These are phyloP conservation scores for Ceriagrion tenellum DNA, from an alignment of 2,888 invertebrate species.

Conservation along the genomic window DNA sequence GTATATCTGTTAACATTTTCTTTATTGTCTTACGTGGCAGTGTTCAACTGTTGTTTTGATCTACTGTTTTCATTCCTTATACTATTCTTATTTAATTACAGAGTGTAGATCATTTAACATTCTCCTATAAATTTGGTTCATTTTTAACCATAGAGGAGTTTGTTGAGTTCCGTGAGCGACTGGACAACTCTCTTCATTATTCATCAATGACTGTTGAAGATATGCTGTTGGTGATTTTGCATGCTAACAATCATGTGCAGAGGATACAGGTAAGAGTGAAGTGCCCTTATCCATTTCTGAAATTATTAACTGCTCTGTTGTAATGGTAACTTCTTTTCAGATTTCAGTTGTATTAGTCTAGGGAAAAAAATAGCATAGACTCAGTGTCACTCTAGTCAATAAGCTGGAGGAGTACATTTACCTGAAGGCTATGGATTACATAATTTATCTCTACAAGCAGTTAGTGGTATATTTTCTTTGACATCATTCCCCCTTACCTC, in stretches of 20 bases:
- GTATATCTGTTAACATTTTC: slow-evolving; percentile 74
- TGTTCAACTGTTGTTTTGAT: background rate
- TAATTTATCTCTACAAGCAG: no score
- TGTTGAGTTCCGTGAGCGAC: slow-evolving; percentile 88
- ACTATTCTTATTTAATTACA: slow-evolving; percentile 76
- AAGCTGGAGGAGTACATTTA: no score
- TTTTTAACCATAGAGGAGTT: slow-evolving; percentile 96
- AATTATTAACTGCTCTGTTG: no score
- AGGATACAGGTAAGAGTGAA: slow-evolving; percentile 71
- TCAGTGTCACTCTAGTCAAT: no score
- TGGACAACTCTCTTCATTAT: slow-evolving; percentile 91
- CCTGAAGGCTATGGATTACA: no score
- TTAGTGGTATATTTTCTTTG: no score
- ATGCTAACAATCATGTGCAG: slow-evolving; percentile 77
- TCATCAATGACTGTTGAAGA: slow-evolving; percentile 84
- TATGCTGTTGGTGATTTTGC: slow-evolving; percentile 85
- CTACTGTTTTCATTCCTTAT: slow-evolving; percentile 14
- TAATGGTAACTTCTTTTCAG: no score
- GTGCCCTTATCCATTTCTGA: background rate
- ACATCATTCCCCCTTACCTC: no score
- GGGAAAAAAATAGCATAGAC: no score
- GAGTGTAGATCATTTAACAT: slow-evolving; percentile 94
- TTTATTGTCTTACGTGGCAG: background rate
- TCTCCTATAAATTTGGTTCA: slow-evolving; percentile 96
- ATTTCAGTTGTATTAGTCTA: no score